phyloP scores from a whole-genome alignment of 1,140 invertebrate genomes.

The Aphelinus certus region DNA sequence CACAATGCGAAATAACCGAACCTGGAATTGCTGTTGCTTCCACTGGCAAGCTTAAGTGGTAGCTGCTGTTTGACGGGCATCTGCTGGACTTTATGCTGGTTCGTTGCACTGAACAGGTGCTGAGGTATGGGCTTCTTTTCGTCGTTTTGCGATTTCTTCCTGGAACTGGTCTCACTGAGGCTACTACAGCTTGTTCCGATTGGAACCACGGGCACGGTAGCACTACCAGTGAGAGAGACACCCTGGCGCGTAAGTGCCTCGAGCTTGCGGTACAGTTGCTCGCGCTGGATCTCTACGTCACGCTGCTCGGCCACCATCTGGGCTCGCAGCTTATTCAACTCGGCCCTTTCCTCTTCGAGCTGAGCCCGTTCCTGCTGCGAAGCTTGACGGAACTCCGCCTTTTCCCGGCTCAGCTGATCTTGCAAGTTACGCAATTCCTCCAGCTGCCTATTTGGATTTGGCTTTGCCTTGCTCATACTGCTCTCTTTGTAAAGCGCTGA shows the following conservation, averaged over 20 bases:
- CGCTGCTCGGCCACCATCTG: slow-evolving; percentile 78
- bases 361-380: slow-evolving; percentile 72
- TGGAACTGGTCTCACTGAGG: slow-evolving; percentile 35
- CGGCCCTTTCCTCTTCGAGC: slow-evolving; percentile 72
- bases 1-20: slow-evolving; percentile 39
- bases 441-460: slow-evolving; percentile 70
- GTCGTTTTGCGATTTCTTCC: slow-evolving; percentile 52
- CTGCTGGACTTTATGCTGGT: slow-evolving; percentile 79
- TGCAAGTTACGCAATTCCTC: slow-evolving; percentile 80
- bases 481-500: slow-evolving; percentile 54
- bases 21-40: slow-evolving; percentile 64
- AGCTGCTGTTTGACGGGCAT: slow-evolving; percentile 83
- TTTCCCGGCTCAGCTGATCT: slow-evolving; percentile 82
- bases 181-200: not conserved
- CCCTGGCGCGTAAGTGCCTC: slow-evolving; percentile 81
- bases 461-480: slow-evolving; percentile 63
- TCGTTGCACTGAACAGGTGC: slow-evolving; percentile 83
- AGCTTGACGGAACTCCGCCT: slow-evolving; percentile 77
- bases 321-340: slow-evolving; percentile 71
- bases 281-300: slow-evolving; percentile 85
- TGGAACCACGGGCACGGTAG: slow-evolving; percentile 32
- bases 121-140: slow-evolving; percentile 68
- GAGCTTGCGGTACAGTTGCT: slow-evolving; percentile 85
- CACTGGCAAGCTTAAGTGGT: slow-evolving; percentile 80
- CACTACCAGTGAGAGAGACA: slow-evolving; percentile 64